Evolutionary conservation across 2,888 invertebrate genomes (phyloP), one percentile per base, ranked within the genome.

Genomic region (Stenurella melanura): DNA sequence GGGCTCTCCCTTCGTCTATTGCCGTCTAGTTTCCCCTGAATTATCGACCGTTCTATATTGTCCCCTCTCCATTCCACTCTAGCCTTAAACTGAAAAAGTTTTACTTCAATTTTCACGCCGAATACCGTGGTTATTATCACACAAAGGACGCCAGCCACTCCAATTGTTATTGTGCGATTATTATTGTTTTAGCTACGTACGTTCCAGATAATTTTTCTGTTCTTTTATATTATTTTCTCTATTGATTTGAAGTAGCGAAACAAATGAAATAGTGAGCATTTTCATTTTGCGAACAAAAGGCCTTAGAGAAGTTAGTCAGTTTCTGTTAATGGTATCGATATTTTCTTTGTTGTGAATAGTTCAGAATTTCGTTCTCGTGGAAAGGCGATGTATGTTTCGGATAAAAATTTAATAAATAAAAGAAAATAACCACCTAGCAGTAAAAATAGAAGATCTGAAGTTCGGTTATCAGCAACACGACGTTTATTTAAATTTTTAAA

Each of bases 151-250:
- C n/a, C 54, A 26, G 50, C 50, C 54, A 26, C 30, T 56, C 56
- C 26, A 34, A 17, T 68, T 57, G n/a, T 68, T 54, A 54, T 67
- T 68, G 68, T 68, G 56, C 64, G 68, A 68, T 57, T 68, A 66
- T 66, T 66, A 57, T 57, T 68, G 56, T 56, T 68, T 68, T 68
- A 68, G 68, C 68, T 26, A 56, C 30, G 57, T 56, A 68, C 68
- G 26, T 68, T 56, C 34, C 68, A 15, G 57, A 26, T 64, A 21
- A 56, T 68, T 56, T 68, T 68, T 58, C 50, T 56, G 54, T 68
- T 56, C 30, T 57, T 68, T 68, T 68, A 57, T 68, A 21, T 68
- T 57, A 56, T 68, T 68, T 34, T 26, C 68, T 68, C 68, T 34
- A 56, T 68, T 12, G 54, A 30, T 54, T 26, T 56, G 68, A 68